Percentiles rank a stretch among this genome's conserved stretches.
These are phyloP conservation scores for Drosophila anomalata DNA, from an alignment of 2,888 invertebrate genomes.

Conservation along the genomic window DNA sequence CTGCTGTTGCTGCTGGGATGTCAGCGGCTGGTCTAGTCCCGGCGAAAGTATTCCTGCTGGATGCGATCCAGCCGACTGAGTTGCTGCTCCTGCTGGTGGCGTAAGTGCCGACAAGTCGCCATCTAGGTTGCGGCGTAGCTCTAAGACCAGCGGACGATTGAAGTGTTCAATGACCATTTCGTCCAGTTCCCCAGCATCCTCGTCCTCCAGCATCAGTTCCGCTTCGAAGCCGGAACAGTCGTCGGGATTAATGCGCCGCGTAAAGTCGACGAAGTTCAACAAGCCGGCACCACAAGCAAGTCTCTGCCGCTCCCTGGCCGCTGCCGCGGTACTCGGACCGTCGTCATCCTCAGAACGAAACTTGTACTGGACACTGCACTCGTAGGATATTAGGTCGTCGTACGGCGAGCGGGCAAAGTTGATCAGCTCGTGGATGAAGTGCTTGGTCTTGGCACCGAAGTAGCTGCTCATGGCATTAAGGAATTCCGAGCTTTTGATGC, in stretches of 20 bases:
- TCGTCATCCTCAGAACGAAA: constrained; percentile 75
- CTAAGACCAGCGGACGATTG: neutral
- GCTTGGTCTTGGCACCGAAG: constrained; percentile 89
- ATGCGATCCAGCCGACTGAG: too few species aligned
- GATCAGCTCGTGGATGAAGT: constrained; percentile 95
- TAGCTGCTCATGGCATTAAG: constrained; percentile 87
- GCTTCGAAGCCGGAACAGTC: constrained; percentile 30
- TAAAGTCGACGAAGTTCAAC: constrained; percentile 54
- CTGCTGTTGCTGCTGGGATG: neutral
- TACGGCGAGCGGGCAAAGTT: constrained; percentile 94
- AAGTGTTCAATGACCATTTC: neutral
- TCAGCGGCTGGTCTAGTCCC: neutral
- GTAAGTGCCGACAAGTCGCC: neutral
- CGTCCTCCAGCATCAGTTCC: constrained; percentile 46
- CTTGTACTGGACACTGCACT: constrained; percentile 88
- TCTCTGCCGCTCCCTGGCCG: neutral
- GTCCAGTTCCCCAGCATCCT: constrained; percentile 43
- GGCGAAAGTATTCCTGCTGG: neutral
- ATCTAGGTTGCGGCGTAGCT: constrained; percentile 9
- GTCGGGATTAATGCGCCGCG: constrained; percentile 43
- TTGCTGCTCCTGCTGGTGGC: neutral
- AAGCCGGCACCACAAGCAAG: neutral
- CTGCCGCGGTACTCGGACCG: constrained; percentile 16
- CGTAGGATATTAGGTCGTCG: constrained; percentile 90
- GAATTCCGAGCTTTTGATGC: constrained; percentile 86